Percentiles rank a stretch among this genome's conserved stretches.
These are phyloP conservation scores for Phodopus roborovskii DNA, from an alignment of 2,113 vertebrate genomes.

Conservation along the genomic window DNA sequence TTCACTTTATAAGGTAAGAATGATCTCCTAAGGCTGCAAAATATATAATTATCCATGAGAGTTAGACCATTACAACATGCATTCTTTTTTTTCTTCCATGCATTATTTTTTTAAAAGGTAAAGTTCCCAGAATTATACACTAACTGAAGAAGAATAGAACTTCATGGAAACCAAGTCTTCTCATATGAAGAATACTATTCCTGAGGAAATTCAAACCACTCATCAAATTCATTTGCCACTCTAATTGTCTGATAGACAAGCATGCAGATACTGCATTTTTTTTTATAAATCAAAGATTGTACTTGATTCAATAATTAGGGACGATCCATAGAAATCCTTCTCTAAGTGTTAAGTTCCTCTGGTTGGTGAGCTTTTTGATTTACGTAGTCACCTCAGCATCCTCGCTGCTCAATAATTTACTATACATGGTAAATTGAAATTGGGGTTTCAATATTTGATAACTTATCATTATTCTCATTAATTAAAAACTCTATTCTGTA, in stretches of 20 bases:
- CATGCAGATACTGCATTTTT: not conserved
- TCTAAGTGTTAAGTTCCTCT: not conserved
- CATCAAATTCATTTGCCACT: not conserved
- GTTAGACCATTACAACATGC: not conserved
- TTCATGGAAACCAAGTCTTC: too few species aligned
- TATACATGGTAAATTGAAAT: not conserved
- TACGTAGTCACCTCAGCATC: not conserved
- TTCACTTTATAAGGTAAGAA: not conserved
- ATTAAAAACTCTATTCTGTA: not conserved
- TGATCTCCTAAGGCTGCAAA: not conserved
- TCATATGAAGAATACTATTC: too few species aligned
- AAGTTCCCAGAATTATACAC: too few species aligned
- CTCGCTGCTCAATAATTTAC: not conserved
- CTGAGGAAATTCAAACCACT: too few species aligned
- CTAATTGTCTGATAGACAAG: not conserved
- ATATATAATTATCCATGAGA: too few species aligned
- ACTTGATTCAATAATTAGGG: not conserved
- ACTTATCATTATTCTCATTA: not conserved
- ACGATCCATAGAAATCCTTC: not conserved
- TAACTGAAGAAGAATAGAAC: too few species aligned
- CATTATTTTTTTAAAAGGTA: too few species aligned
- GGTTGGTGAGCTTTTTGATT: not conserved
- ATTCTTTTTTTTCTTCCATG: not conserved
- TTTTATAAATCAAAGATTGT: not conserved
- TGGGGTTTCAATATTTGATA: not conserved